These are phyloP conservation scores for Phortica magna DNA, from an alignment of 2,888 invertebrate genomes.

Conservation along the genomic window DNA sequence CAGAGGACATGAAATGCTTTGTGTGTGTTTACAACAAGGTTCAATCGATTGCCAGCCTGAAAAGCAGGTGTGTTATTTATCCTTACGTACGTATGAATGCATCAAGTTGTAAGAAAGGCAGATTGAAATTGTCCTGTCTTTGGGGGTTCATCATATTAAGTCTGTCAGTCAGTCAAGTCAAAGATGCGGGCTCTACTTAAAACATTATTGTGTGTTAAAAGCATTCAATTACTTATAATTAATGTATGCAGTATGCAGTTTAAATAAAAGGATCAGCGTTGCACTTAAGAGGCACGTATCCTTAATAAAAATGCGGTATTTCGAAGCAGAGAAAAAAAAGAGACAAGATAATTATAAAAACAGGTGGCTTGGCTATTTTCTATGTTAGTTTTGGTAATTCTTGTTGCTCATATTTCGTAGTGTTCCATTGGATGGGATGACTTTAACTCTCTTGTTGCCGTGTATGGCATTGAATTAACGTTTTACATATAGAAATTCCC, in stretches of 20 bases:
- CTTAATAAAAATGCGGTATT: too few species aligned
- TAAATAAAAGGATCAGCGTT: neutral
- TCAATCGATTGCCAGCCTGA: neutral
- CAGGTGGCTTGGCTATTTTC: too few species aligned
- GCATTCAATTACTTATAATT: conserved; percentile 12
- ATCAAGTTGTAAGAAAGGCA: neutral
- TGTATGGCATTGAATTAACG: too few species aligned
- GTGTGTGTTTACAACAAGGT: conserved; percentile 8
- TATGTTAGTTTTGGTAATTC: too few species aligned
- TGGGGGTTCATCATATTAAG: neutral
- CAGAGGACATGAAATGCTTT: neutral
- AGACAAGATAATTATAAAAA: too few species aligned
- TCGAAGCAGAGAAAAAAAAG: too few species aligned
- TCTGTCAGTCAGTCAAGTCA: neutral
- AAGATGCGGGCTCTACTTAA: conserved; percentile 22
- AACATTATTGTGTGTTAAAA: conserved; percentile 20
- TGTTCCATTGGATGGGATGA: too few species aligned
- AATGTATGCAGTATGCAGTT: neutral
- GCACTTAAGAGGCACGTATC: neutral
- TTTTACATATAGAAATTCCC: too few species aligned
- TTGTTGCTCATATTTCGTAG: too few species aligned
- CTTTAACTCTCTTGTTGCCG: too few species aligned
- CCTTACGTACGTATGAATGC: neutral
- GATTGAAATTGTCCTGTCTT: too few species aligned
- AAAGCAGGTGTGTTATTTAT: conserved; percentile 21